Evolutionary conservation across 2,113 vertebrate genomes (phyloP).

Genomic region (Otis tarda): DNA sequence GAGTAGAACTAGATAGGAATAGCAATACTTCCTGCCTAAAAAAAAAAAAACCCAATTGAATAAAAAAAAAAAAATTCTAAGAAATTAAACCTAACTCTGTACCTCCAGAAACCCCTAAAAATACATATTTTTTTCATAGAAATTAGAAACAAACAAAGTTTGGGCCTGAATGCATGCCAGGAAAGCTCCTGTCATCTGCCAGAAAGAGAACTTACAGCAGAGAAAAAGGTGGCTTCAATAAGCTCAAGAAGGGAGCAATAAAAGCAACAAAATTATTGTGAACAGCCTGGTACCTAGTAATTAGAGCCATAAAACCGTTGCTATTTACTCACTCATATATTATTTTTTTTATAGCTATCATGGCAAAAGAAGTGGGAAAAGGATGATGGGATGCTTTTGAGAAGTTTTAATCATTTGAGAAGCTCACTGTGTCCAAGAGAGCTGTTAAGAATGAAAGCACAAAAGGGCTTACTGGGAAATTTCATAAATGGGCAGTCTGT

Average conservation of each 20-base stretch:
- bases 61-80: not conserved
- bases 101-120: not conserved
- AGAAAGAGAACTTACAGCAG: conserved; percentile 38
- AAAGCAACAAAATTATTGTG: conserved; percentile 44
- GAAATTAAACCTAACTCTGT: not conserved
- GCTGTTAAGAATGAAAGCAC: not conserved
- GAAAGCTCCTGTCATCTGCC: conserved; percentile 31
- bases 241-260: conserved; percentile 24
- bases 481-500: not conserved
- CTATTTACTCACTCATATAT: not conserved
- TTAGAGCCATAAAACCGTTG: not conserved
- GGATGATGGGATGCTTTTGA: not conserved
- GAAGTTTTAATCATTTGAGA: not conserved
- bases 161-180: not conserved
- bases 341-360: not conserved
- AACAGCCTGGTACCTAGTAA: conserved; percentile 49
- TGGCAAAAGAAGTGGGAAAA: conserved; percentile 15
- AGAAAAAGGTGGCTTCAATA: conserved; percentile 46
- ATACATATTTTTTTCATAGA: not conserved
- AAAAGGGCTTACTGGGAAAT: not conserved
- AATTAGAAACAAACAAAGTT: conserved; percentile 24
- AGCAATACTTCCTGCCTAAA: not conserved
- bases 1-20: not conserved
- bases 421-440: not conserved
- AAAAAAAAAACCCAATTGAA: not conserved